These are phyloP conservation scores for Notocelia uddmanniana DNA, from an alignment of 2,888 invertebrate species.

Conservation along the genomic window DNA sequence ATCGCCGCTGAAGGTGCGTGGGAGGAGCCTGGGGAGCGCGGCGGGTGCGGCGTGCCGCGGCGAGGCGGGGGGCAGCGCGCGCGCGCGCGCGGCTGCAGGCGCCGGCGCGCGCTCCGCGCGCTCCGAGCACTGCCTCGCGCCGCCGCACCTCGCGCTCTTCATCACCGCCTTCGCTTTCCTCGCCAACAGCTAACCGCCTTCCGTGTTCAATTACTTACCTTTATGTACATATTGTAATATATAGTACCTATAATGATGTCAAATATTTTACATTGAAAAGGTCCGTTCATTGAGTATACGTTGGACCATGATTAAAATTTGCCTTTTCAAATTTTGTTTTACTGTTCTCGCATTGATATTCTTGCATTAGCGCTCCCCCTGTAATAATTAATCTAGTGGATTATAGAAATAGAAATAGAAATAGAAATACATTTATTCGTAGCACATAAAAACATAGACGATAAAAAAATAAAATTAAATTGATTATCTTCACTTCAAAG, in stretches of 20 bases:
- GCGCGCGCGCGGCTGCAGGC: conserved; percentile 67
- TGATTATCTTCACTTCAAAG: too few species aligned
- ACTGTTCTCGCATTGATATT: conserved; percentile 47
- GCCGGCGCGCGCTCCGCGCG: conserved; percentile 59
- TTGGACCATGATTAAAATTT: conserved; percentile 85
- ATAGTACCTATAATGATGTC: conserved; percentile 75
- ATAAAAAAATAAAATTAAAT: too few species aligned
- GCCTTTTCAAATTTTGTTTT: conserved; percentile 73
- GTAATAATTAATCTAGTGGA: conserved; percentile 19
- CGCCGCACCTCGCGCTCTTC: conserved; percentile 62
- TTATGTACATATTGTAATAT: conserved; percentile 84
- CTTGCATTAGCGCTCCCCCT: background rate
- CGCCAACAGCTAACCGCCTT: conserved; percentile 75
- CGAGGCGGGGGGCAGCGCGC: conserved; percentile 72
- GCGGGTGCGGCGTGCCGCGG: conserved; percentile 74
- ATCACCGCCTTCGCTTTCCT: conserved; percentile 71
- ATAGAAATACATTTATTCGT: too few species aligned
- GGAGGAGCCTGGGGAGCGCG: conserved; percentile 88
- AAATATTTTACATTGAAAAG: conserved; percentile 83
- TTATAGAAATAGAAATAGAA: too few species aligned
- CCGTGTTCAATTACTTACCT: conserved; percentile 77
- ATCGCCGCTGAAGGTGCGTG: conserved; percentile 93
- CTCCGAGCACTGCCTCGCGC: conserved; percentile 56
- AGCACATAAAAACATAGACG: too few species aligned
- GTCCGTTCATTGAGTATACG: conserved; percentile 85